These are phyloP conservation scores for Origma solitaria DNA, from an alignment of 2,113 vertebrate species.

Conservation along the genomic window DNA sequence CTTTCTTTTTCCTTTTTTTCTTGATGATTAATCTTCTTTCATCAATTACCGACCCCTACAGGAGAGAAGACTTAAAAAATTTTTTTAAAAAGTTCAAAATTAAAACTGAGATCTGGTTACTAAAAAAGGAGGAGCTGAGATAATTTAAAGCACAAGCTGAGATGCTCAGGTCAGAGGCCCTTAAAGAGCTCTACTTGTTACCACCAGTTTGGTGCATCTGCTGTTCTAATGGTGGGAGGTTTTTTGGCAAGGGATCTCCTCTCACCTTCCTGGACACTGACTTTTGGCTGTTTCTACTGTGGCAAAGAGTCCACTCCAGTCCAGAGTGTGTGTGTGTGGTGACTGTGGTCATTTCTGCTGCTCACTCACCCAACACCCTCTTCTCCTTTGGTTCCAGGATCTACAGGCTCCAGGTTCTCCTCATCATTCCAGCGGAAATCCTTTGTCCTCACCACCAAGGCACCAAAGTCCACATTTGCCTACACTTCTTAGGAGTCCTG, in stretches of 20 bases:
- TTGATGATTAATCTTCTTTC: background rate
- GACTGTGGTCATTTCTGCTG: background rate
- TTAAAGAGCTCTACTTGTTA: background rate
- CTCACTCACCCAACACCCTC: background rate
- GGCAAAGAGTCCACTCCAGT: rapidly evolving
- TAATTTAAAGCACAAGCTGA: background rate
- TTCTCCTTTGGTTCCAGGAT: background rate
- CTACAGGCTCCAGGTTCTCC: background rate
- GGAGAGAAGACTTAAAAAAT: background rate
- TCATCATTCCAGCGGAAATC: background rate
- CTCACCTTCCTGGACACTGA: background rate
- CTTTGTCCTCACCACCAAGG: background rate
- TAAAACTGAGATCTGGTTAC: background rate
- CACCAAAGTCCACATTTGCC: background rate
- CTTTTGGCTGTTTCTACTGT: background rate
- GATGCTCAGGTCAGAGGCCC: background rate
- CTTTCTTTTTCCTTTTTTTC: background rate
- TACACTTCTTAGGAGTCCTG: background rate
- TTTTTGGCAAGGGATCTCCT: background rate
- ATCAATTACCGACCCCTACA: background rate
- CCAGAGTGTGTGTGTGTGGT: too few species aligned
- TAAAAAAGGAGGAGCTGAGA: background rate
- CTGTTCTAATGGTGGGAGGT: background rate
- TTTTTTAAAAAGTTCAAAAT: too few species aligned
- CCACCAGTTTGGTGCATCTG: rapidly evolving